phyloP scores from a whole-genome alignment of 1,140 invertebrate genomes.

The Pachypeltis micranthus region DNA sequence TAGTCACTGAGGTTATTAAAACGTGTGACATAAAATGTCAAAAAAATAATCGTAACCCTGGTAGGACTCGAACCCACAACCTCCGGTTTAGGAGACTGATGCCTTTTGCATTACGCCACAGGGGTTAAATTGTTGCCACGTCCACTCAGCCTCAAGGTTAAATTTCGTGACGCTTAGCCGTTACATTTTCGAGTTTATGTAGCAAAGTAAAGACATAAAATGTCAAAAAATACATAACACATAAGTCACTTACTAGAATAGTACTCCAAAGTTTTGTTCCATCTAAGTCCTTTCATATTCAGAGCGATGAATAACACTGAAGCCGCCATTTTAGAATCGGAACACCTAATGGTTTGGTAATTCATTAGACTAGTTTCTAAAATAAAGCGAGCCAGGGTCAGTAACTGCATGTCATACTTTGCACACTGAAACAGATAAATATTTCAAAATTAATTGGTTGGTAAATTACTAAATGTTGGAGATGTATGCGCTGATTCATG shows the following conservation, averaged over 20 bases:
- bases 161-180: not conserved
- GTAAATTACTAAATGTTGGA: no score
- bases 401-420: slow-evolving; percentile 75
- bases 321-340: slow-evolving; percentile 81
- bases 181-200: not conserved
- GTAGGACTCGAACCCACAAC: no score
- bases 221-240: not conserved
- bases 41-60: no score
- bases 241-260: slow-evolving; percentile 52
- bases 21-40: no score
- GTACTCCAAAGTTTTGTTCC: slow-evolving; percentile 70
- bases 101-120: not conserved
- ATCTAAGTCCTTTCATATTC: slow-evolving; percentile 61
- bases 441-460: no score
- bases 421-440: slow-evolving; percentile 69
- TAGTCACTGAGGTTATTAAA: no score
- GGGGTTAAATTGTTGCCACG: not conserved
- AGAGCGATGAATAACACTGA: slow-evolving; percentile 75
- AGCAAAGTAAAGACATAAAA: no score
- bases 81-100: not conserved
- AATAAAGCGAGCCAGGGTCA: slow-evolving; percentile 88
- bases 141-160: not conserved
- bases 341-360: slow-evolving; percentile 61
- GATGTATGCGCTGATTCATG: no score
- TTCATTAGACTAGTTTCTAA: slow-evolving; percentile 89